Evolutionary conservation across 2,888 invertebrate species (phyloP).

Genomic region (Diabrotica balteata): DNA sequence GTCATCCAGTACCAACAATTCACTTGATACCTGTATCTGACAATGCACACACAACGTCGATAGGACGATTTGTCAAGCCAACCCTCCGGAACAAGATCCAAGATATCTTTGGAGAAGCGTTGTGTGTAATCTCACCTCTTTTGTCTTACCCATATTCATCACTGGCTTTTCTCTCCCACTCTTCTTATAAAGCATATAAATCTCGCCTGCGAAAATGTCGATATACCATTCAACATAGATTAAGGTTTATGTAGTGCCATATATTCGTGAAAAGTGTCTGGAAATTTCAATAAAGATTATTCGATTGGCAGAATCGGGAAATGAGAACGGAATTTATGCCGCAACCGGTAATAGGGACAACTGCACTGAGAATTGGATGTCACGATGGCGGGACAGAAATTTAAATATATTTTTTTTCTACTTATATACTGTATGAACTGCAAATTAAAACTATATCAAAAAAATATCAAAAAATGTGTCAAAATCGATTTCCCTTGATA

Average conservation of each 20-base stretch:
- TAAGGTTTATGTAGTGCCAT: constrained; percentile 39
- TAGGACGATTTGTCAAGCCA: constrained; percentile 42
- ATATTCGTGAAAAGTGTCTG: constrained; percentile 37
- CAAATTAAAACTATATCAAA: too few relatives aligned
- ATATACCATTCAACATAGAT: constrained; percentile 39
- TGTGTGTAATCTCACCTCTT: constrained; percentile 45
- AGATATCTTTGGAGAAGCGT: constrained; percentile 45
- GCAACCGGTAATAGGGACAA: constrained; percentile 21
- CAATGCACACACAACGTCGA: constrained; percentile 37
- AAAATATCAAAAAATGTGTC: too few relatives aligned
- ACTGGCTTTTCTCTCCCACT: constrained; percentile 35
- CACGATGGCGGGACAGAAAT: constrained; percentile 8
- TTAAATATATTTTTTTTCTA: constrained; percentile 13
- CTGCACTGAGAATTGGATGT: constrained; percentile 18
- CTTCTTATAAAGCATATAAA: constrained; percentile 33
- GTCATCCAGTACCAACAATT: constrained; percentile 20
- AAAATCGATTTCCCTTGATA: too few relatives aligned
- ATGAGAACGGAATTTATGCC: constrained; percentile 34
- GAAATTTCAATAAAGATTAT: constrained; percentile 39
- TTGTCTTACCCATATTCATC: constrained; percentile 50
- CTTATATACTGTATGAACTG: too few relatives aligned
- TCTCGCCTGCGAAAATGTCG: constrained; percentile 35
- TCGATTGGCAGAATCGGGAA: constrained; percentile 36
- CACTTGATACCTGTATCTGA: constrained; percentile 36
- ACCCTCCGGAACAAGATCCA: constrained; percentile 45